Evolutionary conservation across 2,113 vertebrate genomes (phyloP), one percentile per base, ranked within the genome.

Genomic region (Machaerirhynchus nigripectus): DNA sequence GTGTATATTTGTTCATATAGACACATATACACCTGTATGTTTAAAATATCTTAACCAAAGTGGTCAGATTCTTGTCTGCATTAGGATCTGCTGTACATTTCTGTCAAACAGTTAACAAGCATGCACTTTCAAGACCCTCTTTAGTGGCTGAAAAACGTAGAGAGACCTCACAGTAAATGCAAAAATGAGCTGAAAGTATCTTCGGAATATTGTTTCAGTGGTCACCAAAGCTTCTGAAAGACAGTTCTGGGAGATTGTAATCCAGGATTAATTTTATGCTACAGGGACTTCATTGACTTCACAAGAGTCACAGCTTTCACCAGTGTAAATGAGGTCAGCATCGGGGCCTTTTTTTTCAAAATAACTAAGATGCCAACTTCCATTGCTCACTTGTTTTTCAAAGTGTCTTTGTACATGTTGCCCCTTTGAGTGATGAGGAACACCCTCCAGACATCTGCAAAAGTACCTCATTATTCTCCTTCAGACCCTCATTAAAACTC

Each of bases 401-500:
- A 95, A 97, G 93, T 87, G 89, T 90, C 94, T 97, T 96, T 96
- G 91, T 96, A 92, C 80, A 35, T 64, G 73, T 89, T 95, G 47
- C 83, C 76, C 80, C 94, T 97, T 95, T 96, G 94, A 96, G 89
- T 87, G 83, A 84, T 68, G 64, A 97, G 83, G 80, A 97, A 95
- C 89, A 90, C 86, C 96, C 96, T 95, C 89, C 94, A 95, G 95
- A 92, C 89, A 95, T 97, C 92, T 95, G 90, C 90, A 95, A 71
- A 93, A 96, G 83, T 84, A 95, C 86, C 91, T 97, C 96, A 94
- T 96, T 96, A 96, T 96, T 96, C 87, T 95, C 74, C 94, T 97
- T 96, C 96, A 96, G 89, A 94, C 93, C 60, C 91, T 97, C 87
- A 95, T 96, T 97, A 97, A 95, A 96, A 92, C 87, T 96, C 77